Conservation (phyloP, 2,797 vertebrate species). For the Natrix natrix region DNA sequence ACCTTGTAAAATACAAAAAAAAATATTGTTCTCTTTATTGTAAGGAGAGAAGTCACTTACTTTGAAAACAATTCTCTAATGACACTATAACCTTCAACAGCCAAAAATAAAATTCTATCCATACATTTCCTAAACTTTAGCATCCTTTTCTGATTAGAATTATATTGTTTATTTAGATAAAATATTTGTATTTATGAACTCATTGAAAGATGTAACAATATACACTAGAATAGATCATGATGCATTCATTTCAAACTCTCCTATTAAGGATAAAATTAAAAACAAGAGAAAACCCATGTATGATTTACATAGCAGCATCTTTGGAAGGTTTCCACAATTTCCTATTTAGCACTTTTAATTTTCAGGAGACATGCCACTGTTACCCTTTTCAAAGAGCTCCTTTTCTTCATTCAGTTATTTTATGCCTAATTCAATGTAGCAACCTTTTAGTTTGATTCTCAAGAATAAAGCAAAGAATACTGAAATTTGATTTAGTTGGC, state of each 20-base stretch:
- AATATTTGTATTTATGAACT: not conserved
- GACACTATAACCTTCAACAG: not conserved
- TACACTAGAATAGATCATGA: not conserved
- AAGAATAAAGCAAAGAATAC: not conserved
- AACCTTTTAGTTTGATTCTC: not conserved
- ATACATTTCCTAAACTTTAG: not conserved
- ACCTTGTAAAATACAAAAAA: not conserved
- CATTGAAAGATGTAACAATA: not conserved
- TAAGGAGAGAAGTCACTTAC: not conserved
- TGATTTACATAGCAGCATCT: not conserved
- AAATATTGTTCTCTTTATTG: not conserved
- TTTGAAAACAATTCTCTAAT: not conserved
- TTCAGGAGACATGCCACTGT: not conserved
- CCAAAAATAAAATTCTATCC: not conserved
- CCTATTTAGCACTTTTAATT: not conserved
- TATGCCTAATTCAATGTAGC: not conserved
- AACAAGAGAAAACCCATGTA: not conserved
- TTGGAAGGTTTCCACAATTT: not conserved
- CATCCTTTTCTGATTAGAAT: not conserved
- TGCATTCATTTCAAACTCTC: not conserved
- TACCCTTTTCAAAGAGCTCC: constrained; percentile 24
- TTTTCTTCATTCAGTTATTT: not conserved
- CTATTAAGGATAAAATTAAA: not conserved
- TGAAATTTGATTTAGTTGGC: not conserved
- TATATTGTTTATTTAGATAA: not conserved